Base-by-base conservation (phyloP, 2,113 vertebrate genomes). In the Ardeotis arabs region DNA sequence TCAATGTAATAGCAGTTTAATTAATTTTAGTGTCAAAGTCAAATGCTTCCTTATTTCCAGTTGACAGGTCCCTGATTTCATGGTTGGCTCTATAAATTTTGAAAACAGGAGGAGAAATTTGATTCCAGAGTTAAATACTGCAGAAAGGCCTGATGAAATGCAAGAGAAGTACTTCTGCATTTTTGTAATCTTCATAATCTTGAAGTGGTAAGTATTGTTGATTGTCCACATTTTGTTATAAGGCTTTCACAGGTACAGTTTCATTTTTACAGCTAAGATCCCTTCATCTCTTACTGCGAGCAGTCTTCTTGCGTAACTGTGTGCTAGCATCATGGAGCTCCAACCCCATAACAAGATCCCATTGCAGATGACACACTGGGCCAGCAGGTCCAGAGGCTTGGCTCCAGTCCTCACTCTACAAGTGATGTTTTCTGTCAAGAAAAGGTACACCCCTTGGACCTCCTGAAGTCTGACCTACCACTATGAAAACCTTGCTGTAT, bases 11-110 rank as follows among this genome's bases (percentile, higher is more conserved):
- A 92, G 82, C 80, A 58, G 66, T 95, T 97, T 95, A 91, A 96
- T 95, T 96, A 94, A 92, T 96, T 96, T 96, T 94, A 91, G 84
- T 69, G 62, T 93, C 84, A 93, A 94, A 96, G 69, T 96, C 86
- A 95, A 95, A 91, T 73, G 81, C 87, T 89, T 87, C 81, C 84
- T 93, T 92, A 95, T 91, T 97, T 97, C 67, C 84, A 84, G 49
- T 93, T 88, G 83, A 81, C 90, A 84, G 0, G 0, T 52, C 63
- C 69, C 31, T 79, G 72, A 93, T 94, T 95, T 95, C 50, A 63
- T 84, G n/a, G 87, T 31, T 12, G 66, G 74, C 50, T 94, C 64
- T 85, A 41, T 84, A 77, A 50, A 55, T 80, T 85, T 37, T 69
- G 70, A 83, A 59, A 91, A 70, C 2, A 3, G 77, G 69, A 90